Evolutionary conservation across 2,797 vertebrate genomes (phyloP).

Genomic region (Somateria mollissima): DNA sequence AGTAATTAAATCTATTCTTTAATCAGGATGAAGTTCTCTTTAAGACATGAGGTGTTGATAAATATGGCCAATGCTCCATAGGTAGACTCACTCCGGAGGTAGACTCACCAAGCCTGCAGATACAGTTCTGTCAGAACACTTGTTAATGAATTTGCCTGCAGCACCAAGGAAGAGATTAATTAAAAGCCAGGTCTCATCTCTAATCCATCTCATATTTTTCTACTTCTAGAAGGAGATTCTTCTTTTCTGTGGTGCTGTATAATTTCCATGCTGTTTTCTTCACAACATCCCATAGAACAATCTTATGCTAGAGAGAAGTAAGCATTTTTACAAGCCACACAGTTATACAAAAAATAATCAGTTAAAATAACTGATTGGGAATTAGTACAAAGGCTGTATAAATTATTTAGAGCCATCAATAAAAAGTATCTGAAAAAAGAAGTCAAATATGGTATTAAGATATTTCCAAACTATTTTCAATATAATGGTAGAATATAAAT

Average conservation of each 20-base stretch:
- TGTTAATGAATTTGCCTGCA: background rate
- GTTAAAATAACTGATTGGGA: background rate
- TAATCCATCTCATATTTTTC: background rate
- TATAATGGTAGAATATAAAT: background rate
- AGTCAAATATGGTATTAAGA: background rate
- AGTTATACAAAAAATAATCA: background rate
- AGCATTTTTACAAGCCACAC: background rate
- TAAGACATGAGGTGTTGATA: background rate
- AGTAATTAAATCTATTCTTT: background rate
- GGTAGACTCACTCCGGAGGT: background rate
- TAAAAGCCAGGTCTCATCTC: background rate
- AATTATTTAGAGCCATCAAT: background rate
- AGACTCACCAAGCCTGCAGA: background rate
- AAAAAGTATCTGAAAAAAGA: background rate
- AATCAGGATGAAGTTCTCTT: background rate
- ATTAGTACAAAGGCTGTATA: background rate
- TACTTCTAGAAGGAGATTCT: background rate
- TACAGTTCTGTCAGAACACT: background rate
- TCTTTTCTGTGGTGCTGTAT: background rate
- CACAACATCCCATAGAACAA: background rate
- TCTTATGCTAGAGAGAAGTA: background rate
- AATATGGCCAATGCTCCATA: background rate
- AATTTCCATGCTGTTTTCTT: background rate
- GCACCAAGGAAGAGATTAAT: background rate
- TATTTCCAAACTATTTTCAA: background rate